phyloP scores from a whole-genome alignment of 2,113 vertebrate species.

The Machaerirhynchus nigripectus region DNA sequence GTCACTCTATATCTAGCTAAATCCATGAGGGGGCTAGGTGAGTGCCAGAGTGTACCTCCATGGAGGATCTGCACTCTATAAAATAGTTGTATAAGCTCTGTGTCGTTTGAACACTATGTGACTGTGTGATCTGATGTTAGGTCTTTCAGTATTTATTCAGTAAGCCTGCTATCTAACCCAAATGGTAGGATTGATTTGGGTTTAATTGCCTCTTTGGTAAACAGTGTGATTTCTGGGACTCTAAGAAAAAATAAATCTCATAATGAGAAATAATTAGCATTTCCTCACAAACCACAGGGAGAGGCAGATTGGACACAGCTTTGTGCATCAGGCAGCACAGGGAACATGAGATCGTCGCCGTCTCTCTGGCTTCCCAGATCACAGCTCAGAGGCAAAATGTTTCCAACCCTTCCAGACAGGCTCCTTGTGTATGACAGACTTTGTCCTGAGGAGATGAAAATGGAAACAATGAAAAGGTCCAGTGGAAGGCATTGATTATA shows the following conservation, averaged over 20 bases:
- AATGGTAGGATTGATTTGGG: neutral
- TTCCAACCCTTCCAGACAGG: neutral
- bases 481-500: constrained; percentile 24
- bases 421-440: neutral
- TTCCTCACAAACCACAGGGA: fast-evolving
- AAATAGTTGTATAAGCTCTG: neutral
- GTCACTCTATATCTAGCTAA: neutral
- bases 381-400: neutral
- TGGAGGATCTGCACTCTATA: neutral
- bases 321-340: fast-evolving
- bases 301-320: neutral
- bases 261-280: neutral
- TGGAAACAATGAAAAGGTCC: constrained; percentile 10
- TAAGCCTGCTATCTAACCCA: neutral
- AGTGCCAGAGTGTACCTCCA: neutral
- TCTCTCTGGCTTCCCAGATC: neutral
- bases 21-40: neutral
- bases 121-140: neutral
- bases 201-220: neutral
- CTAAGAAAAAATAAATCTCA: neutral
- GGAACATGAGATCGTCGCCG: neutral
- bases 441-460: neutral
- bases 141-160: neutral
- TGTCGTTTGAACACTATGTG: neutral
- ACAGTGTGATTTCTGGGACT: neutral